These are phyloP conservation scores for Sitophilus oryzae DNA, from an alignment of 1,140 invertebrate species.

Conservation along the genomic window DNA sequence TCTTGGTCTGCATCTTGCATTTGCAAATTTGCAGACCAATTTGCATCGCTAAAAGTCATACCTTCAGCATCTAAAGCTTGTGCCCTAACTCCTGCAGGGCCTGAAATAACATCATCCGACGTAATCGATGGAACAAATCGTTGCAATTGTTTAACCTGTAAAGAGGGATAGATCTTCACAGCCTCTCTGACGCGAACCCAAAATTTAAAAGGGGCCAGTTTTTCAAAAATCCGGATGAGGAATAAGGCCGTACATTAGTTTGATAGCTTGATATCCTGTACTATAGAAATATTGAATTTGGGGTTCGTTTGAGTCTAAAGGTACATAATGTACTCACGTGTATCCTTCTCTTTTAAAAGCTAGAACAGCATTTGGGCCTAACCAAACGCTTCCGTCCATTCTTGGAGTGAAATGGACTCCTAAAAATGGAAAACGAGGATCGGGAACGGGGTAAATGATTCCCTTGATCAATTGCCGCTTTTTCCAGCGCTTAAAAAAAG, in stretches of 20 bases:
- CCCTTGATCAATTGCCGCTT: conserved; percentile 7
- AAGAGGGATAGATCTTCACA: conserved; percentile 7
- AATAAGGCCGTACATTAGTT: too few relatives aligned
- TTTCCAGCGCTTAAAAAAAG: too few relatives aligned
- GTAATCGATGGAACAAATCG: conserved; percentile 14
- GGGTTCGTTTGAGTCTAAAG: too few relatives aligned
- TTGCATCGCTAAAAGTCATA: too few relatives aligned
- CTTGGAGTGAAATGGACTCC: conserved; percentile 24
- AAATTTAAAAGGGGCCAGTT: conserved; percentile 14
- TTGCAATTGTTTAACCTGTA: conserved; percentile 11
- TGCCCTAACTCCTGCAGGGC: conserved; percentile 19
- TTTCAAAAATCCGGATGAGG: conserved; percentile 17
- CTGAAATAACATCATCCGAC: conserved; percentile 1
- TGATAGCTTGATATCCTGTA: too few relatives aligned
- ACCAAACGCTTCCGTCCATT: conserved; percentile 17
- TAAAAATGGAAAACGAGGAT: conserved; percentile 24
- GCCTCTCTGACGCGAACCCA: conserved; percentile 16
- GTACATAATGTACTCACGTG: conserved; percentile 7
- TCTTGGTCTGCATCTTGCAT: too few relatives aligned
- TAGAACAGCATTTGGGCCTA: conserved; percentile 27
- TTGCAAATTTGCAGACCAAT: too few relatives aligned
- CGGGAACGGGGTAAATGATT: conserved; percentile 23
- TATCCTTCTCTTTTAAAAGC: conserved; percentile 27
- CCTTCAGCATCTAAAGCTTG: conserved; percentile 12
- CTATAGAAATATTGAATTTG: too few relatives aligned